A percentile compares a stretch with the other conserved stretches of the same genome.
Evolutionary conservation across 2,113 vertebrate genomes (phyloP).

Genomic region (Acinonyx jubatus): DNA sequence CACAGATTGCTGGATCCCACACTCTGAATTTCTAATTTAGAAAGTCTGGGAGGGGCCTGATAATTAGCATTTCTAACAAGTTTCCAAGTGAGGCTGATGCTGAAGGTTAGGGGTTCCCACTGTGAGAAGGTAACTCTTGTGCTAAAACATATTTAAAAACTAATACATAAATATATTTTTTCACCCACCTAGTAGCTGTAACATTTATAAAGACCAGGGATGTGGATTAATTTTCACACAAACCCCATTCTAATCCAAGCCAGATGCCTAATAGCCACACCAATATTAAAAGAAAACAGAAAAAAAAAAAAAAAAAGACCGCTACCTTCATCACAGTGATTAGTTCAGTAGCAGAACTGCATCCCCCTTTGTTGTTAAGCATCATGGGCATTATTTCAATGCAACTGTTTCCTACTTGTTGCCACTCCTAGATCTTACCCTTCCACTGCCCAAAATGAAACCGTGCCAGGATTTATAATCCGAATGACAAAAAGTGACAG

Average conservation of each 20-base stretch:
- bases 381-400: neutral
- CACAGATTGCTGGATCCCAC: neutral
- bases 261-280: constrained; percentile 28
- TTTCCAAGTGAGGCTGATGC: neutral
- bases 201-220: neutral
- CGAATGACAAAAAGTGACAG: constrained; percentile 12
- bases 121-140: neutral
- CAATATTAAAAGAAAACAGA: constrained; percentile 2
- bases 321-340: neutral
- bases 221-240: constrained; percentile 39
- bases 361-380: neutral
- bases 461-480: constrained; percentile 38
- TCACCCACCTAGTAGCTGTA: neutral
- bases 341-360: neutral
- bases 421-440: neutral
- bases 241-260: constrained; percentile 4
- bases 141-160: neutral
- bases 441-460: neutral
- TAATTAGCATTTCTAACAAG: neutral
- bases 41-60: neutral
- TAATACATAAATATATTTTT: neutral
- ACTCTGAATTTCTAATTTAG: neutral
- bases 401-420: neutral
- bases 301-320: neutral
- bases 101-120: neutral